Evolutionary conservation across 2,113 vertebrate species (phyloP).

Genomic region (Channa argus): DNA sequence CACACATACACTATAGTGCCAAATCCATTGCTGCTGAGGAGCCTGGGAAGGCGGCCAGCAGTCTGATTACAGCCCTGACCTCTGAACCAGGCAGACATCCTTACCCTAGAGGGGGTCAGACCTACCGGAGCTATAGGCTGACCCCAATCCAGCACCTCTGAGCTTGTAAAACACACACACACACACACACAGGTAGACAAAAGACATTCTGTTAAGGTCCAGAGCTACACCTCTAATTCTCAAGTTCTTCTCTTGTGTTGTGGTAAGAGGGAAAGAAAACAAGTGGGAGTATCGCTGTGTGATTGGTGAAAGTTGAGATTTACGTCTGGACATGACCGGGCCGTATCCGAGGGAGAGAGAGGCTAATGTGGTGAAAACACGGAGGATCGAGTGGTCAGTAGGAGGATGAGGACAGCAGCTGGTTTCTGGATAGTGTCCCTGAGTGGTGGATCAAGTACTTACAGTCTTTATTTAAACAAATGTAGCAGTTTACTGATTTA

Average conservation of each 20-base stretch:
- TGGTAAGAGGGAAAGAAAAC: conserved; percentile 76
- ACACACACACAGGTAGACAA: conserved; percentile 58
- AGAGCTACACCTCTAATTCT: conserved; percentile 52
- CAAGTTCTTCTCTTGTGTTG: conserved; percentile 63
- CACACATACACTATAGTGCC: conserved; percentile 27
- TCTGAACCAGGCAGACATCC: conserved; percentile 72
- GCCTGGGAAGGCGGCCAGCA: conserved; percentile 80
- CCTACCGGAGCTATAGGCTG: conserved; percentile 75
- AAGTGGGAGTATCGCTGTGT: conserved; percentile 45
- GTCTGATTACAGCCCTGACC: conserved; percentile 82
- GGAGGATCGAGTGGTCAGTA: conserved; percentile 33
- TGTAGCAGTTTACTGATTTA: neutral
- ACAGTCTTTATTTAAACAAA: neutral
- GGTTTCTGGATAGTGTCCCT: neutral
- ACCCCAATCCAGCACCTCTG: conserved; percentile 66
- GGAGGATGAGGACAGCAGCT: conserved; percentile 13
- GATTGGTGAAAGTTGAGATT: conserved; percentile 74
- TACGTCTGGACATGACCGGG: conserved; percentile 45
- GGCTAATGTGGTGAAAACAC: conserved; percentile 24
- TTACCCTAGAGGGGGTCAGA: conserved; percentile 75
- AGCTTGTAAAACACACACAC: conserved; percentile 29
- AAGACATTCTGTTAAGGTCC: conserved; percentile 61
- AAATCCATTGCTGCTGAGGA: conserved; percentile 50
- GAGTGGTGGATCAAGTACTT: neutral
- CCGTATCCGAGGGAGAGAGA: conserved; percentile 25